phyloP scores from a whole-genome alignment of 2,888 invertebrate species.

The Mesorhabditis sp. region DNA sequence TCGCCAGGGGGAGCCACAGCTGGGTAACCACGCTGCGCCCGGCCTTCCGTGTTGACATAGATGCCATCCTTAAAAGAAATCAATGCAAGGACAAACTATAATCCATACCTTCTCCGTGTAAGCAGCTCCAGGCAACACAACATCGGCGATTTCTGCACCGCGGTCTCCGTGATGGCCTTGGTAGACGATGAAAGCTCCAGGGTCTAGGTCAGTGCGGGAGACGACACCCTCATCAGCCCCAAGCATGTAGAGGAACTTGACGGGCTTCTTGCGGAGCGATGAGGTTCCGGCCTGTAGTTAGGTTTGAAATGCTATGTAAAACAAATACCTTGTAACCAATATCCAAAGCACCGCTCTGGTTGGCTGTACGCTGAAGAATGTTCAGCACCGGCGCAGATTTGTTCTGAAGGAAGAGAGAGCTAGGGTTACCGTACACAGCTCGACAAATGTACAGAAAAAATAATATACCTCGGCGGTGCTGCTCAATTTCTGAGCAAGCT shows the following conservation, averaged over 20 bases:
- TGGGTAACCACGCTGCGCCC: slow-evolving; percentile 65
- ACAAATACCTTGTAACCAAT: slow-evolving; percentile 71
- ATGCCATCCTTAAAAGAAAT: slow-evolving; percentile 69
- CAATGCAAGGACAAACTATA: too few species aligned
- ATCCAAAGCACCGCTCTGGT: slow-evolving; percentile 82
- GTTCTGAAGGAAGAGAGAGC: neutral
- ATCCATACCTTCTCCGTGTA: slow-evolving; percentile 81
- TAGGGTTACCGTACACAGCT: neutral
- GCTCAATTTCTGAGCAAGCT: slow-evolving; percentile 14
- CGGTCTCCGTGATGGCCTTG: slow-evolving; percentile 87
- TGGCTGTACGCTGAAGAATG: slow-evolving; percentile 85
- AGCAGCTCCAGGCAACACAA: slow-evolving; percentile 86
- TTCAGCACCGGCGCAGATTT: slow-evolving; percentile 72
- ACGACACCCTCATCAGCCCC: slow-evolving; percentile 88
- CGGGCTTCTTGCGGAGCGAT: slow-evolving; percentile 41
- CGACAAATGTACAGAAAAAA: neutral
- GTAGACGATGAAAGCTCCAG: slow-evolving; percentile 82
- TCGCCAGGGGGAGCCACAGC: slow-evolving; percentile 57
- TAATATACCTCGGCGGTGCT: neutral
- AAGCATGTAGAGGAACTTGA: slow-evolving; percentile 77
- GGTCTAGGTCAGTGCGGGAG: slow-evolving; percentile 73
- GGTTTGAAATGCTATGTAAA: slow-evolving; percentile 1
- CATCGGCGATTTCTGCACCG: slow-evolving; percentile 87
- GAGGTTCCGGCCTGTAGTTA: slow-evolving; percentile 58
- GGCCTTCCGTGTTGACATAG: slow-evolving; percentile 94